These are phyloP conservation scores for Eptesicus fuscus DNA, from an alignment of 2,113 vertebrate genomes.

Conservation along the genomic window DNA sequence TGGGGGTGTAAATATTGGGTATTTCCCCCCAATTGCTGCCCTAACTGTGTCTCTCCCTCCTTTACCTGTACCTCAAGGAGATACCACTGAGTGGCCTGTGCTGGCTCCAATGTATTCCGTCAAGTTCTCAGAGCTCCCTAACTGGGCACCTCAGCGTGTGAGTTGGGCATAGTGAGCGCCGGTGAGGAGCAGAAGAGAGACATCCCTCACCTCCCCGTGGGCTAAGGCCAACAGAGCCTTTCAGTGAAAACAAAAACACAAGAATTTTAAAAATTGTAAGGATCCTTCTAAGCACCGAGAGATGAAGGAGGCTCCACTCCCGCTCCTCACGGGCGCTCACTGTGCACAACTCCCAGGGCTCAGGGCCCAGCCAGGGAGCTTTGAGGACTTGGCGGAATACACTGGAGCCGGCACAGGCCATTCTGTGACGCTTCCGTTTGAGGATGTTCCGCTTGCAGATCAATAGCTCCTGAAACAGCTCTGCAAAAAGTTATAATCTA, in stretches of 20 bases:
- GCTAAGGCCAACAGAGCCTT: background rate
- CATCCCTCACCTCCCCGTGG: background rate
- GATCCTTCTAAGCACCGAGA: background rate
- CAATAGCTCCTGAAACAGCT: constrained; percentile 34
- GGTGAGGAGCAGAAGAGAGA: background rate
- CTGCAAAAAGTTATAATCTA: background rate
- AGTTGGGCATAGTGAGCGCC: background rate
- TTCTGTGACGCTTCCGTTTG: background rate
- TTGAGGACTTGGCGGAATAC: background rate
- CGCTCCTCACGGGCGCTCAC: background rate
- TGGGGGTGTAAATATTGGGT: background rate
- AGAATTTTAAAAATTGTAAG: background rate
- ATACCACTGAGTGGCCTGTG: background rate
- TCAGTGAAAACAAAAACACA: background rate
- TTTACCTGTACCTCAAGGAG: background rate
- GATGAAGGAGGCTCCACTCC: background rate
- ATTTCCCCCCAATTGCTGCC: background rate
- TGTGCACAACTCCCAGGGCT: background rate
- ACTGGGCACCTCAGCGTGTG: background rate
- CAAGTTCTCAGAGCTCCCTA: background rate
- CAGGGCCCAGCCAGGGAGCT: background rate
- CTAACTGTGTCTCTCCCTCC: background rate
- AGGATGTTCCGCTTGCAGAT: constrained; percentile 52
- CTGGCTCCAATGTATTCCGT: background rate
- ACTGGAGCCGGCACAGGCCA: background rate